A percentile compares a stretch with the other conserved stretches of the same genome.
phyloP scores from a whole-genome alignment of 2,888 invertebrate species.

The Tribolium freemani region DNA sequence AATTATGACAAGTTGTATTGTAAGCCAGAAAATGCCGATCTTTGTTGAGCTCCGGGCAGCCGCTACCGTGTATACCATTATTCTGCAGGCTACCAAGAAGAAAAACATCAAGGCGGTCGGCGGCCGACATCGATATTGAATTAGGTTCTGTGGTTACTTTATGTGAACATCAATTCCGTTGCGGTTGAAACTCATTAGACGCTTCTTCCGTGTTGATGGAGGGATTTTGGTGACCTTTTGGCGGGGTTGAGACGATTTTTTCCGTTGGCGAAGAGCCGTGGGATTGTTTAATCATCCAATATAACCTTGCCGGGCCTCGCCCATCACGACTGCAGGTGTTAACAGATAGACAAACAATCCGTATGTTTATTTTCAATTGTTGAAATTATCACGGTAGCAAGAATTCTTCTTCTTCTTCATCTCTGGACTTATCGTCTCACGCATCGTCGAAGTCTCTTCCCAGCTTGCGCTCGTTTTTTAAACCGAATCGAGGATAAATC shows the following conservation, averaged over 20 bases:
- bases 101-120: slow-evolving; percentile 26
- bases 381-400: slow-evolving; percentile 48
- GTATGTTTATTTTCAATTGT: slow-evolving; percentile 51
- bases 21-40: slow-evolving; percentile 29
- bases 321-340: slow-evolving; percentile 58
- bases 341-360: slow-evolving; percentile 56
- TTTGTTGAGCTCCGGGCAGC: slow-evolving; percentile 24
- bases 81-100: slow-evolving; percentile 3
- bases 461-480: background rate
- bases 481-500: slow-evolving; percentile 1
- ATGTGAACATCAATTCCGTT: slow-evolving; percentile 23
- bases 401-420: background rate
- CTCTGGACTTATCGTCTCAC: slow-evolving; percentile 20
- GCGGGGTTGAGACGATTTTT: too few species aligned
- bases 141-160: slow-evolving; percentile 37
- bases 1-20: slow-evolving; percentile 44
- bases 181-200: slow-evolving; percentile 27
- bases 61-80: slow-evolving; percentile 30
- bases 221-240: background rate
- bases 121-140: slow-evolving; percentile 31
- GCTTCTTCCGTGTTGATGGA: slow-evolving; percentile 16
- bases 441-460: slow-evolving; percentile 31
- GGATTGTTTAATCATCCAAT: slow-evolving; percentile 58
- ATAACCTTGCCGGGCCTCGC: slow-evolving; percentile 57
- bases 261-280: slow-evolving; percentile 48